Base-by-base conservation (phyloP, 2,888 invertebrate genomes). In the Arctia plantaginis region DNA sequence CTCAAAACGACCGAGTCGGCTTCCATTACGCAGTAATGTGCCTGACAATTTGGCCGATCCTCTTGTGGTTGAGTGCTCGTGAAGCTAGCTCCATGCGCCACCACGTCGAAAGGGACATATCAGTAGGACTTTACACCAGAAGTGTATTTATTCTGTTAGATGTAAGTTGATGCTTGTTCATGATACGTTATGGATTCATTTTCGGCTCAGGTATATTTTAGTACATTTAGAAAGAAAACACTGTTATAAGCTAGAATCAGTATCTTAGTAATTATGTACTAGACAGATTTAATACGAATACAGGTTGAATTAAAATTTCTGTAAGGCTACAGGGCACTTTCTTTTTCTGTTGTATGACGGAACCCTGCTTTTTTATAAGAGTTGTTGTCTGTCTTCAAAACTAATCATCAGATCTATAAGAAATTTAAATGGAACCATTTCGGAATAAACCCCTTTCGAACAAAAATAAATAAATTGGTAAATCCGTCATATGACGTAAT, bases 21-120 rank as follows among this genome's bases (percentile, higher is more conserved):
- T 98, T 98, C 90, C 98, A 99, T 90, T 98, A 98, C 91, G 96
- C 97, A 39, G 97, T 98, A 78, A 97, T 98, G 96, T 97, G 97
- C 68, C 89, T 99, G 64, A 96, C 97, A 7, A 96, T 97, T 67
- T 98, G 98, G 98, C 98, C 99, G 0, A 90, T 98, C 15, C 90
- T 98, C 47, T 93, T 98, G 86, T 95, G 97, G 86, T 93, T 97
- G 77, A 96, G 96, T 33, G 93, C 96, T 66, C 92, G 96, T 18
- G 97, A 97, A 82, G 95, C 96, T n/a, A 92, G 95, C 82, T 93
- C 95, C 10, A 94, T 96, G 92, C 93, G 97, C 15, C 95, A 94
- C 8, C 96, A 97, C 81, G 97, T 98, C 0, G 98, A 98, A 88
- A 96, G 98, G 71, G 99, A 99, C 87, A 97, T 98, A 69, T 96